Evolutionary conservation across 1,140 invertebrate genomes (phyloP), one percentile per base, ranked within the genome.

Genomic region (Helicoverpa armigera): DNA sequence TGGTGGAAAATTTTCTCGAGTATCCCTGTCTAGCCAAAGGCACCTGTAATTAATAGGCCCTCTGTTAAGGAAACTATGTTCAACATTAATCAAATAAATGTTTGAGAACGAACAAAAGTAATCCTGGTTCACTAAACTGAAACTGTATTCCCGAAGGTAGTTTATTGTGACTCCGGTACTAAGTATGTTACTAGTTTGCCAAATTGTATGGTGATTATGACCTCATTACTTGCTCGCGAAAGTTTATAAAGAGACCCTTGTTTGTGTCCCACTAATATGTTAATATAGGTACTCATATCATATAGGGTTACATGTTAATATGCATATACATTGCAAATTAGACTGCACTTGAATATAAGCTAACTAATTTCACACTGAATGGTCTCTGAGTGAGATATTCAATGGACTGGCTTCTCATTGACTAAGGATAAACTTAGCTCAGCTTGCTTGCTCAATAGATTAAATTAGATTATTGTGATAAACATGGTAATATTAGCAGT

Each of bases 341-440:
- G 50, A 48, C 43, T n/a, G 9, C 56, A 29, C 11, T 43, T 69
- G 65, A 69, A 69, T 50, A 69, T 69, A 69, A 16, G 43, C 43
- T 50, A 48, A 48, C 50, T n/a, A 51, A 69, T 50, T 50, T 69
- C 43, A 69, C 43, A 50, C 43, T 69, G 65, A 50, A 69, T 69
- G 65, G 43, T 12, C 3, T 10, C 65, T 69, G 12, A 69, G 16
- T 69, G 50, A 69, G 65, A 43, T 12, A 50, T 23, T 69, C 65
- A 69, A 69, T 50, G 11, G 16, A 48, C 35, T 69, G 50, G 65
- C 65, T 50, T 43, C 35, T 9, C 35, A 43, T 23, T 69, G 65
- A 69, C 14, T 67, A 43, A 67, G 10, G 23, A 16, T 50, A 69
- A 69, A 69, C 16, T 43, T 50, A 69, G 16, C 43, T 50, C 43